These are phyloP conservation scores for Archegozetes longisetosus DNA, from an alignment of 1,140 invertebrate species.

Conservation along the genomic window DNA sequence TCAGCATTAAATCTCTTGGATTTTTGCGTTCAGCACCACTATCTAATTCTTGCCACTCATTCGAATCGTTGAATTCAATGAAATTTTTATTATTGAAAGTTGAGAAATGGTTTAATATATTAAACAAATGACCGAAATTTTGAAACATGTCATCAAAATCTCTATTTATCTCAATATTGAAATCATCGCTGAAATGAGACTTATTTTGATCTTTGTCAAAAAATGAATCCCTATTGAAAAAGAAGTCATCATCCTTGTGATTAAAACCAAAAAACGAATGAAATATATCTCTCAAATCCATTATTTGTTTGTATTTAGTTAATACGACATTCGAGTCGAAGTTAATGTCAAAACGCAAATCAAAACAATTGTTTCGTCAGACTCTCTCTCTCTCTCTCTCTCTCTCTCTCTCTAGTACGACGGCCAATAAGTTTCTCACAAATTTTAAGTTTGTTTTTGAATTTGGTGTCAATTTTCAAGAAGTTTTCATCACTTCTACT, in stretches of 20 bases:
- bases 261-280: background rate
- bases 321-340: too few relatives aligned
- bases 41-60: background rate
- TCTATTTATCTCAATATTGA: conserved; percentile 4
- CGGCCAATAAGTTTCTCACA: too few relatives aligned
- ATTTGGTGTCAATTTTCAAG: too few relatives aligned
- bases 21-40: background rate
- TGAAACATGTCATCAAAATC: conserved; percentile 2
- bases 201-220: too few relatives aligned
- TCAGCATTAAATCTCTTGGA: background rate
- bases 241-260: background rate
- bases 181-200: background rate
- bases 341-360: background rate
- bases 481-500: too few relatives aligned
- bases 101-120: background rate
- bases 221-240: background rate
- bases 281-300: background rate
- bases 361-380: background rate
- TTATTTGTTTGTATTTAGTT: too few relatives aligned
- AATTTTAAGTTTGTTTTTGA: too few relatives aligned
- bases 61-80: background rate
- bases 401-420: too few relatives aligned
- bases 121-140: background rate
- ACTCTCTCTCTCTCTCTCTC: too few relatives aligned
- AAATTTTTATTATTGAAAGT: too few relatives aligned